Base-by-base conservation (phyloP, 2,888 invertebrate genomes). In the Neoitamus cyanurus region DNA sequence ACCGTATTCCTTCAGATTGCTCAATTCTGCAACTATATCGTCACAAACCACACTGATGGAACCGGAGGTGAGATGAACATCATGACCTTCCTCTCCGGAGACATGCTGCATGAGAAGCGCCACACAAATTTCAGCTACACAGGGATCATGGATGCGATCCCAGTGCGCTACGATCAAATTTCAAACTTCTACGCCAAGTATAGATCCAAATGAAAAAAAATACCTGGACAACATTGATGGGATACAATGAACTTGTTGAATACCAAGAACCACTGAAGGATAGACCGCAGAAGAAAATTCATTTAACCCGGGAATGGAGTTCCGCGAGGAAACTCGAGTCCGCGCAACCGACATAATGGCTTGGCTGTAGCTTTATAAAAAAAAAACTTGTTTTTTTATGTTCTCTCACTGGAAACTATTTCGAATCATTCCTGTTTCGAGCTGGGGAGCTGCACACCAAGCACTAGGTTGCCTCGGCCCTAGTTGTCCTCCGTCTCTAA, bases 161-260 rank as follows among this genome's bases (percentile, higher is more conserved):
- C 97, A 25, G 95, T 97, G 78, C 94, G 95, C 88, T 93, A 97
- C 84, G 96, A 97, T 90, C 94, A 95, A 89, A 95, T 97, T 87
- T 94, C 94, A 87, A 94, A 94, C 87, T 98, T 97, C 92, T 95
- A 96, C 92, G 92, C 94, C 73, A 97, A 96, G 92, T 97, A 97
- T 95, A 96, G 96, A 90, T 95, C 95, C 85, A 91, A 91, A 89
- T 91, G 91, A 89, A 90, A 90, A 89, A 90, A 90, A 90, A 58
- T 58, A 89, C 68, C 13, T 68, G 48, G 72, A 77, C 11, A 31
- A 68, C n/a, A 48, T 37, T 30, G 73, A 37, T 48, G 73, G 73
- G 28, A 75, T 48, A 28, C 30, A 75, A 83, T 48, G 20, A 72
- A 83, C 69, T 42, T 72, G 73, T 68, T 72, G 70, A 83, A 72